These are phyloP conservation scores for Chrysaora quinquecirrha DNA, from an alignment of 30 jellyfish, hydroid and myxozoan species.

Conservation along the genomic window DNA sequence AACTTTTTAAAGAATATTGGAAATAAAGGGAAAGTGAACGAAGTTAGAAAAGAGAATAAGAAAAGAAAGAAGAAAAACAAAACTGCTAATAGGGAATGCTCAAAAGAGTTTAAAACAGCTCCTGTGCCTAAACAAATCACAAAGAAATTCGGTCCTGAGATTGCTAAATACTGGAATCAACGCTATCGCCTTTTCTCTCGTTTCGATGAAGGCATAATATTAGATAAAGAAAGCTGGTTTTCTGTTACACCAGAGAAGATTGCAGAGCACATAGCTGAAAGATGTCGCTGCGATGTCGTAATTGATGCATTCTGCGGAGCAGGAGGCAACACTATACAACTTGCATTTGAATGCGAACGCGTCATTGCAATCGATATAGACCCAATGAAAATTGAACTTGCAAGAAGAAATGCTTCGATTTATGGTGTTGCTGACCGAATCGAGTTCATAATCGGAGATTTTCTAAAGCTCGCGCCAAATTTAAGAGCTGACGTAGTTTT, in stretches of 20 bases:
- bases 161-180: conserved; percentile 85
- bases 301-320: conserved; percentile 97
- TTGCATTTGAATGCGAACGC: conserved; percentile 88
- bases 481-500: conserved; percentile 90
- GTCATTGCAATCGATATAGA: conserved; percentile 96
- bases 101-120: too few relatives aligned
- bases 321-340: conserved; percentile 95
- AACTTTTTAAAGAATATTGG: too few relatives aligned
- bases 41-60: background rate
- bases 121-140: conserved; percentile 9
- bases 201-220: conserved; percentile 87
- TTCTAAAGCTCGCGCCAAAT: conserved; percentile 56
- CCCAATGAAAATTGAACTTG: conserved; percentile 78
- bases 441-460: conserved; percentile 90
- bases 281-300: conserved; percentile 89
- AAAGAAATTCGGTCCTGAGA: conserved; percentile 18
- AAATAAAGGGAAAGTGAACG: background rate
- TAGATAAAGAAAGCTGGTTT: conserved; percentile 93
- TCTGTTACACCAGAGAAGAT: conserved; percentile 96
- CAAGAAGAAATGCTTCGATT: conserved; percentile 80
- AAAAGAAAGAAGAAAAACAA: too few relatives aligned
- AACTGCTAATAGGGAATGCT: background rate
- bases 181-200: conserved; percentile 87
- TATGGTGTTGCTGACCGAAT: conserved; percentile 96
- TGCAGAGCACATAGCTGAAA: conserved; percentile 90